Base-by-base conservation (phyloP, 2,797 vertebrate genomes). In the Hipposideros larvatus region DNA sequence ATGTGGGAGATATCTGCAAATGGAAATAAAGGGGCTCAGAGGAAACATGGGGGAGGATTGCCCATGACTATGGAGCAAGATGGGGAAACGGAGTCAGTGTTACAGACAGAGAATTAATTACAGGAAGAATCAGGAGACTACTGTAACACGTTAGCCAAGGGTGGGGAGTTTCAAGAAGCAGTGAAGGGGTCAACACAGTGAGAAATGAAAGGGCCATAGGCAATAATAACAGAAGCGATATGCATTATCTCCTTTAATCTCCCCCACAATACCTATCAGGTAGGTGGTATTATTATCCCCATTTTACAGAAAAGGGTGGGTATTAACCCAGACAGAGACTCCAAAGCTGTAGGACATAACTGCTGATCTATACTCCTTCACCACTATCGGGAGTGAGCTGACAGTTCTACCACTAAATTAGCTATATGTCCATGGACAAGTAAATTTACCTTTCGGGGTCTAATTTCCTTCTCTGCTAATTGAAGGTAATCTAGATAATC, bases 401-500 rank as follows among this genome's bases (percentile, higher is more conserved):
- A 43, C 19, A 26, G 13, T 59, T 79, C 73, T 65, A 61, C 24
- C 71, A 75, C 61, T 79, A 73, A n/a, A 15, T 26, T 13, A 91
- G 59, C n/a, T 78, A 1, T 63, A 37, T 43, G 74, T 91, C 71
- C 68, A 31, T 1, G 10, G n/a, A 55, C 43, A 68, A 89, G 34
- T 48, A 84, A 70, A 41, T 48, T 68, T 7, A 68, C 26, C 66
- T 91, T 93, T 59, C 74, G 51, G 82, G 79, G 66, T 31, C 91
- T 78, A 24, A 61, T 55, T 55, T 63, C 80, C 41, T 88, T 93
- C 82, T 70, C 41, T 57, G 70, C 14, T 95, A 91, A 86, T 15
- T 57, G 73, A 95, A 66, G 55, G 24, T 78, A 37, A 37, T 73
- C 11, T 77, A 77, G 41, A 93, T 55, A 31, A 84, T 88, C 77